Evolutionary conservation across 2,797 vertebrate species (phyloP).

Genomic region (Neosilurus hyrtlii): DNA sequence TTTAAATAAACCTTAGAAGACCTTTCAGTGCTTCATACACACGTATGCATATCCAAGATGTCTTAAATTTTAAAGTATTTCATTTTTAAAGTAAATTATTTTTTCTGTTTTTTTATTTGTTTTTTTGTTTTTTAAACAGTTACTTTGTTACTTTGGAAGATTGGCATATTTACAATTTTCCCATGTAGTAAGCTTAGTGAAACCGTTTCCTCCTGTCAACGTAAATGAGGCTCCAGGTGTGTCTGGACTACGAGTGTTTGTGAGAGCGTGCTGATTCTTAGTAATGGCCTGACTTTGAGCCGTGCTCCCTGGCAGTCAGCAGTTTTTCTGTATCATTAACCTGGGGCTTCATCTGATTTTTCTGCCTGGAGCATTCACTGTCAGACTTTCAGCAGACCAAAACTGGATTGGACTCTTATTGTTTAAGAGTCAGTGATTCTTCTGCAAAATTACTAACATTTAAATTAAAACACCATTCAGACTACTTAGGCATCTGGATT

Average conservation of each 20-base stretch:
- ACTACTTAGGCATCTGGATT: neutral
- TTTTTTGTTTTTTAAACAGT: too few relatives aligned
- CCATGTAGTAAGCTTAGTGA: neutral
- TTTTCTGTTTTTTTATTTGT: neutral
- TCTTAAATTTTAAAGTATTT: neutral
- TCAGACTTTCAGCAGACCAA: conserved; percentile 29
- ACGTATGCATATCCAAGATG: neutral
- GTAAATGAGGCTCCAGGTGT: conserved; percentile 12
- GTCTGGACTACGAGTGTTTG: neutral
- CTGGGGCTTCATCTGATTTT: conserved; percentile 42
- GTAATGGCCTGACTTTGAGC: conserved; percentile 19
- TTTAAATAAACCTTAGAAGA: neutral
- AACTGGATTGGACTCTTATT: conserved; percentile 26
- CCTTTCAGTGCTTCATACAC: neutral
- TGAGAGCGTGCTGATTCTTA: neutral
- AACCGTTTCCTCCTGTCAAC: conserved; percentile 3
- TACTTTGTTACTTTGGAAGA: neutral
- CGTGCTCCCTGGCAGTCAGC: conserved; percentile 39
- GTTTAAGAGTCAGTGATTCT: conserved; percentile 18
- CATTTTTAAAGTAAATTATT: neutral
- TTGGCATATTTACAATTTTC: conserved; percentile 6
- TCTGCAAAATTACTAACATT: neutral
- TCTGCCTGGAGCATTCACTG: conserved; percentile 22
- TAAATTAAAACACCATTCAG: conserved; percentile 6
- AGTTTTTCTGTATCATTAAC: conserved; percentile 55